Conservation (phyloP, 2,888 invertebrate species). For the Agriopis aurantiaria region DNA sequence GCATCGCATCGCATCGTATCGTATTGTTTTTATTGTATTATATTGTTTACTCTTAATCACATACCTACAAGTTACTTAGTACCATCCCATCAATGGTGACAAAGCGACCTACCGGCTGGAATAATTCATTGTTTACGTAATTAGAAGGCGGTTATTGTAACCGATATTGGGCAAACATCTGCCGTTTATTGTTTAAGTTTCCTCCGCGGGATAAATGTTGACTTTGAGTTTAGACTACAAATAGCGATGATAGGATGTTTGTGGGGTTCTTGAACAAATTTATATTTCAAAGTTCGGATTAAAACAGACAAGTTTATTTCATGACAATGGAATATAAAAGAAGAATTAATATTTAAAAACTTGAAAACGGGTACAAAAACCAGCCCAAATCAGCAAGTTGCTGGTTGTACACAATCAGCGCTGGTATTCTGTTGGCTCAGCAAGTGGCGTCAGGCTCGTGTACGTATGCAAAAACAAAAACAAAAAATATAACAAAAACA, state of each 20-base stretch:
- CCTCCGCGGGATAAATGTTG: constrained; percentile 14
- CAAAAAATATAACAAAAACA: no score
- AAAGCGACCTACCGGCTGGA: constrained; percentile 9
- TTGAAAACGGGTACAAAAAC: no score
- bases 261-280: not conserved
- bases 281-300: not conserved
- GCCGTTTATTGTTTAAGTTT: constrained; percentile 33
- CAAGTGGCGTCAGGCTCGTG: no score
- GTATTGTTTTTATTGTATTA: no score
- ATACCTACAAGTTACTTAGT: not conserved
- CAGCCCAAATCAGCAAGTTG: no score
- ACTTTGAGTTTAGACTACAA: constrained; percentile 30
- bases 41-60: no score
- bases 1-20: no score
- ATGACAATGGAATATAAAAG: no score
- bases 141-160: constrained; percentile 28
- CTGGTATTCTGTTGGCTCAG: no score
- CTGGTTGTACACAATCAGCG: no score
- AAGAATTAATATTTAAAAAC: no score
- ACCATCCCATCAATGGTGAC: constrained; percentile 5
- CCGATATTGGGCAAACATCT: constrained; percentile 33
- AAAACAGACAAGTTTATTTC: not conserved
- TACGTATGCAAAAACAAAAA: no score
- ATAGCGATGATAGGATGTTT: not conserved
- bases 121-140: constrained; percentile 51